Base-by-base conservation (phyloP, 2,797 vertebrate genomes). In the Syngnathus acus region DNA sequence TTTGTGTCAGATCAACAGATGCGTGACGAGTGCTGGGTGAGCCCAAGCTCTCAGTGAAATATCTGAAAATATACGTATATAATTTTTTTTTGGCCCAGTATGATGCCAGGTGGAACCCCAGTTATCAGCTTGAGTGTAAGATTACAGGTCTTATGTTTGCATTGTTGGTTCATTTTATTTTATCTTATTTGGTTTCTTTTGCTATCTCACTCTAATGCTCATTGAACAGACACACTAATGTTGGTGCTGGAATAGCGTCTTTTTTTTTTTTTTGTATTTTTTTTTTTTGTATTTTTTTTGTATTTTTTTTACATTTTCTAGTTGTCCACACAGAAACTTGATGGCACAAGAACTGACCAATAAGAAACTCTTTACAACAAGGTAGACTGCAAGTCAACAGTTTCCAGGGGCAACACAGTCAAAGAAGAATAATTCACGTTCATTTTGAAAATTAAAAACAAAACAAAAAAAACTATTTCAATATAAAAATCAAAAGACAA, bases 301-400 rank as follows among this genome's bases (percentile, higher is more conserved):
- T 73, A 69, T 48, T 64, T 70, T 87, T 78, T 78, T 72, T 68
- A 85, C 77, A 84, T 90, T 90, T 87, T 90, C 74, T 90, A 89
- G 83, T 92, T 89, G 86, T 88, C 89, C 90, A 92, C 91, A 92
- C 88, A 91, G 84, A 93, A 92, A 93, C 91, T 91, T 88, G 89
- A 92, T 91, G 88, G 91, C 91, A 93, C 92, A 88, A 91, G 82
- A 92, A 92, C 88, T 90, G 91, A 92, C 91, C 90, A 90, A 89
- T 92, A 92, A 92, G 89, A 92, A 92, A 92, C 88, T 91, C 89
- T 92, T 91, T 91, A 92, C 90, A 92, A 92, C 90, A 92, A 92
- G 88, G 89, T 92, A 91, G 89, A 92, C 91, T 90, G 90, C 89
- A 92, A 88, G 84, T 91, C 85, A 92, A 92, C 90, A 86, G 86